A percentile compares a stretch with the other conserved stretches of the same genome.
Evolutionary conservation across 2,113 vertebrate species (phyloP).

Genomic region (Litocranius walleri): DNA sequence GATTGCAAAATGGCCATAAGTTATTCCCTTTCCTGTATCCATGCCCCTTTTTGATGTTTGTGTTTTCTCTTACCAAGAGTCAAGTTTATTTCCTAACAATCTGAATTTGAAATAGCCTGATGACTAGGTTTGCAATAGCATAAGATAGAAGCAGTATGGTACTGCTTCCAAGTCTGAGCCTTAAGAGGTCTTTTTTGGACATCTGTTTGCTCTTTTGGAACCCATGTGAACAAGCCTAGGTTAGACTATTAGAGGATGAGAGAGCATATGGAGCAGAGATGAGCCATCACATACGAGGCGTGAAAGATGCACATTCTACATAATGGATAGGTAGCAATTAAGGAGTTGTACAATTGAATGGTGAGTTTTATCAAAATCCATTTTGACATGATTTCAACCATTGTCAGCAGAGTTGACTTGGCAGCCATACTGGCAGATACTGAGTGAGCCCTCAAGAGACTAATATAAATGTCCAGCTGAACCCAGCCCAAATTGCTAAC

Average conservation of each 20-base stretch:
- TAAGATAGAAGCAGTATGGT: neutral
- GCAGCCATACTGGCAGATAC: neutral
- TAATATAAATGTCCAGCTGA: neutral
- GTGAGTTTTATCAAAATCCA: conserved; percentile 57
- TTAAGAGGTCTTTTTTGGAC: neutral
- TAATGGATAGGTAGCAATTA: conserved; percentile 57
- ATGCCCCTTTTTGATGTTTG: neutral
- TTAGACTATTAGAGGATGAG: conserved; percentile 3
- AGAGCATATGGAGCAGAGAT: neutral
- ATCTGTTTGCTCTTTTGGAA: conserved; percentile 18
- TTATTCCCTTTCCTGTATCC: neutral
- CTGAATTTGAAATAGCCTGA: neutral
- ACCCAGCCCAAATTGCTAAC: neutral
- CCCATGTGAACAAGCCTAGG: neutral
- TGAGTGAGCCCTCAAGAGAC: neutral
- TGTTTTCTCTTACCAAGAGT: neutral
- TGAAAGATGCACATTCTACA: neutral
- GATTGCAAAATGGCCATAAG: conserved; percentile 1
- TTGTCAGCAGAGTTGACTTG: conserved; percentile 21
- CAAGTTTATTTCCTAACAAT: neutral
- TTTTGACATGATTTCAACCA: conserved; percentile 41
- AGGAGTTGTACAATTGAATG: conserved; percentile 21
- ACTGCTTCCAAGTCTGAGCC: neutral
- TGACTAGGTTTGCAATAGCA: neutral
- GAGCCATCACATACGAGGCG: neutral